Conservation (phyloP, 2,113 vertebrate species). For the Rousettus leschenaultii region DNA sequence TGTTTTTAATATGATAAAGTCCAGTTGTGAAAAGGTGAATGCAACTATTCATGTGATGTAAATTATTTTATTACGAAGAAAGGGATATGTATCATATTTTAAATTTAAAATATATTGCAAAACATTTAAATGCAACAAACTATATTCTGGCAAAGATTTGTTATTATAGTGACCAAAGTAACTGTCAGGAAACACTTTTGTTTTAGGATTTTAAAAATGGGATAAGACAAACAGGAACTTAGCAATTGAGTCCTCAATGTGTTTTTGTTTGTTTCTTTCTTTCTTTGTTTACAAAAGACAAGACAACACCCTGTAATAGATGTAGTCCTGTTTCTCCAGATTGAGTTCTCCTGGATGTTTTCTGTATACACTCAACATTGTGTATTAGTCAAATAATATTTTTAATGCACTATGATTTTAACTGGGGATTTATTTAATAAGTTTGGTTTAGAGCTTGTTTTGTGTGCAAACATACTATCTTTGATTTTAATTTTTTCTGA, state of each 20-base stretch:
- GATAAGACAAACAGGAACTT: neutral
- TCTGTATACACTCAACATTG: neutral
- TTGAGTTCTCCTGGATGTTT: neutral
- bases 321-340: neutral
- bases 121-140: slow-evolving; percentile 27
- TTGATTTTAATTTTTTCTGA: slow-evolving; percentile 85
- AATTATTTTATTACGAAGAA: slow-evolving; percentile 31
- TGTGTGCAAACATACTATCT: slow-evolving; percentile 73
- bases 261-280: slow-evolving; percentile 14
- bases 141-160: slow-evolving; percentile 21
- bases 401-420: slow-evolving; percentile 64
- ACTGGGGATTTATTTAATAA: slow-evolving; percentile 60
- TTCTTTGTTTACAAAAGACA: neutral
- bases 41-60: neutral
- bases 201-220: slow-evolving; percentile 16
- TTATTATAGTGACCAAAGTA: slow-evolving; percentile 51
- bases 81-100: slow-evolving; percentile 26
- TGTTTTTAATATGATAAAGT: slow-evolving; percentile 38
- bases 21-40: slow-evolving; percentile 34
- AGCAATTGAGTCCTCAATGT: neutral
- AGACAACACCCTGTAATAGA: neutral
- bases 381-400: neutral
- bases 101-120: slow-evolving; percentile 46
- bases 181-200: neutral
- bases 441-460: slow-evolving; percentile 72